phyloP scores from a whole-genome alignment of 2,113 vertebrate species.

The Callorhinus ursinus region DNA sequence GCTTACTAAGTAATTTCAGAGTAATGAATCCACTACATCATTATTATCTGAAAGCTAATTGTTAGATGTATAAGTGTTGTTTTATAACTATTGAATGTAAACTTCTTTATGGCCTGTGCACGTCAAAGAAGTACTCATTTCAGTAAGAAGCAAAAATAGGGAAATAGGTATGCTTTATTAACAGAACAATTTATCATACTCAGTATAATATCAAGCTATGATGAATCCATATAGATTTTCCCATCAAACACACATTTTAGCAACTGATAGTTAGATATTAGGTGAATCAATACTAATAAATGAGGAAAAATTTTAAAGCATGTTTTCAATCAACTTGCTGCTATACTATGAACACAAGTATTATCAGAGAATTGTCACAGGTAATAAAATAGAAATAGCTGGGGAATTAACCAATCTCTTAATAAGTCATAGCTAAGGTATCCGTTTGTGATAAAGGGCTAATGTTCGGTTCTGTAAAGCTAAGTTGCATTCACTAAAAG shows the following conservation, averaged over 20 bases:
- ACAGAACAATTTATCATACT: slow-evolving; percentile 40
- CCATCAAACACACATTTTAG: slow-evolving; percentile 35
- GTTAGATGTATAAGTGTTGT: slow-evolving; percentile 37
- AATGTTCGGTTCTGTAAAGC: not conserved
- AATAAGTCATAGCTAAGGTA: not conserved
- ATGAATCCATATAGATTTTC: not conserved
- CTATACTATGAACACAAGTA: not conserved
- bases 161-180: slow-evolving; percentile 36
- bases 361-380: not conserved
- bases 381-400: slow-evolving; percentile 14
- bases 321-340: slow-evolving; percentile 18
- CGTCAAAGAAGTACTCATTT: slow-evolving; percentile 22
- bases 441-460: slow-evolving; percentile 40
- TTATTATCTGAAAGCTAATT: slow-evolving; percentile 61
- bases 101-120: slow-evolving; percentile 18
- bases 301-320: not conserved
- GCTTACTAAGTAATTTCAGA: slow-evolving; percentile 26
- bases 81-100: slow-evolving; percentile 17
- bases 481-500: not conserved
- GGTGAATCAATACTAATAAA: slow-evolving; percentile 34
- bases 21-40: slow-evolving; percentile 42
- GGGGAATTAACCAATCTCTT: slow-evolving; percentile 3
- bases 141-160: not conserved
- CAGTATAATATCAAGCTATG: not conserved
- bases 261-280: slow-evolving; percentile 3